A percentile compares a stretch with the other conserved stretches of the same genome.
phyloP scores from a whole-genome alignment of 2,797 vertebrate species.

The Lagodon rhomboides region DNA sequence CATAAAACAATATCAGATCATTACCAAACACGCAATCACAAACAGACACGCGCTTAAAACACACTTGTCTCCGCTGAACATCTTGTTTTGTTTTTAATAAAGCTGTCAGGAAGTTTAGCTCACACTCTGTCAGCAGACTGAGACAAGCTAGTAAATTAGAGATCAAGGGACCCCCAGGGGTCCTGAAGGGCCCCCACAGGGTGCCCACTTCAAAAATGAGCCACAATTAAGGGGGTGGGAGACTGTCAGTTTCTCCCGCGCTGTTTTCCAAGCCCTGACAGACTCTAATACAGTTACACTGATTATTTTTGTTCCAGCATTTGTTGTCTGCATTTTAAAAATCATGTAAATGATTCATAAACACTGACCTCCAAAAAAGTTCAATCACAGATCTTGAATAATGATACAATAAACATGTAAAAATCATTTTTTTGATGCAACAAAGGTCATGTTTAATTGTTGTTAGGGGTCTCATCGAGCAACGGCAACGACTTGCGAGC shows the following conservation, averaged over 20 bases:
- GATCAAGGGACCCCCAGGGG: background rate
- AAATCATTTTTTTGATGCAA: background rate
- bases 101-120: conserved; percentile 29
- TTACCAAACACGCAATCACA: conserved; percentile 23
- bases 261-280: background rate
- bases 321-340: background rate
- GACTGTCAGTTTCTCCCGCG: background rate
- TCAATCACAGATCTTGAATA: background rate
- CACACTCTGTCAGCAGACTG: background rate
- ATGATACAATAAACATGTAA: too few relatives aligned
- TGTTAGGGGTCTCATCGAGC: background rate
- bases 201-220: conserved; percentile 18
- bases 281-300: background rate
- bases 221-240: background rate
- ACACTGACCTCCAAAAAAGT: background rate
- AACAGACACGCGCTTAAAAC: conserved; percentile 3
- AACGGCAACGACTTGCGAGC: too few relatives aligned
- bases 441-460: background rate
- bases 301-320: background rate
- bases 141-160: conserved; percentile 8
- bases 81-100: conserved; percentile 51
- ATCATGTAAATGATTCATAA: background rate
- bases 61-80: conserved; percentile 16
- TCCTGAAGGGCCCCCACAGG: background rate
- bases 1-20: conserved; percentile 57